Base-by-base conservation (phyloP, 2,113 vertebrate species). In the Sturnira hondurensis region DNA sequence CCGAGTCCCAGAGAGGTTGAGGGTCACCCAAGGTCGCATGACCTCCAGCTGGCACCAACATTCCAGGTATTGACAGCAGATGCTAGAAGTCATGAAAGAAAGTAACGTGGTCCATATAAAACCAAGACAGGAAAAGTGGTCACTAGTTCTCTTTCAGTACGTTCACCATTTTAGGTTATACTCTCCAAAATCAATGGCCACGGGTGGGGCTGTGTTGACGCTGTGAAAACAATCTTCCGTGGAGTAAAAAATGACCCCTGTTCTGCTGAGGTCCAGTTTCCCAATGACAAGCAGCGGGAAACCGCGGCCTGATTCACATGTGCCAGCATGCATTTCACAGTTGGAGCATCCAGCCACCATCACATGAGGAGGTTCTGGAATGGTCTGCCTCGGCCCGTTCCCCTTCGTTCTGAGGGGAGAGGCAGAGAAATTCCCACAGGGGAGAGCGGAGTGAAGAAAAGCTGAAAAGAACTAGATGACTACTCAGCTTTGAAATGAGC, bases 81-180 rank as follows among this genome's bases (percentile, higher is more conserved):
- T 54, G 13, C 15, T 56, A 17, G 7, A 94, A 83, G 50, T 86
- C 87, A 96, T 90, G 84, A 77, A 85, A 87, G 71, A 94, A 94
- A 86, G 61, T 86, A 74, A 80, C 17, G 82, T 67, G 38, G 71
- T 92, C 52, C 41, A 77, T 94, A 82, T 16, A 76, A 97, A 88
- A 68, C 45, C 13, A 58, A 85, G 82, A 77, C 26, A 76, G 45
- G 65, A 83, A 91, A 88, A 94, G 24, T 86, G 14, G 24, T 89
- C 63, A 86, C 50, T 65, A n/a, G 70, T 78, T 81, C 58, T 73
- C 58, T 77, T 78, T 92, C 33, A 93, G 63, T 83, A 43, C 3
- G 33, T 33, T 61, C 33, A 86, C 50, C 4, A 14, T 45, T 78
- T 86, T 45, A 81, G 38, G 33, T 50, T 74, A 41, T 73, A 73